Base-by-base conservation (phyloP, 2,797 vertebrate genomes). In the Limosa lapponica region DNA sequence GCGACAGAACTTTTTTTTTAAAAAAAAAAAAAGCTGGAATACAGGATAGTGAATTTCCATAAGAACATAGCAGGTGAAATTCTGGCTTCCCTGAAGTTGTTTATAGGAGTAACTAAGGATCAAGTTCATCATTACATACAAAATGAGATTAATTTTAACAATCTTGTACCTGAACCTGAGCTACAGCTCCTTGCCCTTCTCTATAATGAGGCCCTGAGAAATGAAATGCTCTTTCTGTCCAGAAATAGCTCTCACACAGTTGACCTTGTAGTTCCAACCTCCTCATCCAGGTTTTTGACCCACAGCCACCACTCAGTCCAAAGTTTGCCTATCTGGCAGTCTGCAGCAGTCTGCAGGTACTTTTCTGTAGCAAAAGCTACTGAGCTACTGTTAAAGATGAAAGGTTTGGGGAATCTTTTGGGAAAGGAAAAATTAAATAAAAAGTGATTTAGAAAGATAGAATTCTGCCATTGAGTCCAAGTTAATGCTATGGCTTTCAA, bases 1-100 rank as follows among this genome's bases (percentile, higher is more conserved):
- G 2, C 2, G 5, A 41, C 2, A 22, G 6, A 58, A 48, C 1
- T 64, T 61, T 5, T 14, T 2, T 65, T 54, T 13, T 12, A 28
- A 52, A 73, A 61, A n/a, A 28, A 57, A 28, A 27, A 17, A 32
- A 23, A 5, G 1, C 2, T 73, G 24, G 8, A 74, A 57, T 41
- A 82, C 1, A 69, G 27, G 39, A 55, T 4, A 70, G 5, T 46
- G 22, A 25, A 77, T 91, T 93, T 95, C 43, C 6, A 7, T 84
- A 58, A 46, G 12, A 37, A 71, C 9, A 32, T 39, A 48, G 2
- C 19, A 22, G 15, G 8, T 70, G 10, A 4, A 88, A 64, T 61
- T 62, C 25, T 67, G 18, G 2, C 6, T 93, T 86, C 36, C 7
- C 32, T 71, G 54, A 59, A 24, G 11, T 8, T 67, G 6, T 27